Evolutionary conservation across 2,888 invertebrate species (phyloP), one percentile per base, ranked within the genome.

Genomic region (Parasteatoda lunata): DNA sequence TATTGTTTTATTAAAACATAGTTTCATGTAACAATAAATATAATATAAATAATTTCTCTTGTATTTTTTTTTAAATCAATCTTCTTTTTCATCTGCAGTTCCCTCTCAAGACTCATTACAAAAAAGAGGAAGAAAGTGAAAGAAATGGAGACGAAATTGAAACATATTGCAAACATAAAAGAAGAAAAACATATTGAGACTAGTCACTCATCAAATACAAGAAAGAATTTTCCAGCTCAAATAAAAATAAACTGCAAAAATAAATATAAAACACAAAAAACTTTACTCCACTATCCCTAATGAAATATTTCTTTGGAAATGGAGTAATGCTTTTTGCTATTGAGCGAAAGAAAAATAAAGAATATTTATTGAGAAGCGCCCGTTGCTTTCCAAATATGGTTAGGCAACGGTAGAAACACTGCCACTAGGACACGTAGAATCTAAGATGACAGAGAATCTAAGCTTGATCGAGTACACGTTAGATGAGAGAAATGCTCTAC

Each of bases 351-450:
- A 73, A 80, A 80, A n/a, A n/a, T 13, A 59, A 59, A 13, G 9
- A 13, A 13, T 54, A 72, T 80, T 72, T 73, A 47, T n/a, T 51
- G 30, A 13, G 13, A 71, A 70, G 47, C 59, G 9, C 59, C 59
- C 59, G 7, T 13, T 7, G 8, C 59, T 59, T n/a, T 59, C 66
- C 54, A 73, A 80, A 80, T 80, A 80, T 80, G 65, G 65, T 73
- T 80, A 51, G 65, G 47, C 7, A 65, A n/a, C 4, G 30, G 7
- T 11, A 13, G 48, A 51, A 64, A 6, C 30, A 13, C 47, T 13
- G 47, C 9, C 45, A n/a, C 11, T 9, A 48, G 65, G 11, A 52
- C 73, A 73, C 73, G 73, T 73, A 73, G 64, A 9, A 47, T 15
- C 13, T n/a, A 77, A 49, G n/a, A 66, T 13, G 64, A 65, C 13